Base-by-base conservation (phyloP, 2,113 vertebrate species). In the Melanostigma gelatinosum region DNA sequence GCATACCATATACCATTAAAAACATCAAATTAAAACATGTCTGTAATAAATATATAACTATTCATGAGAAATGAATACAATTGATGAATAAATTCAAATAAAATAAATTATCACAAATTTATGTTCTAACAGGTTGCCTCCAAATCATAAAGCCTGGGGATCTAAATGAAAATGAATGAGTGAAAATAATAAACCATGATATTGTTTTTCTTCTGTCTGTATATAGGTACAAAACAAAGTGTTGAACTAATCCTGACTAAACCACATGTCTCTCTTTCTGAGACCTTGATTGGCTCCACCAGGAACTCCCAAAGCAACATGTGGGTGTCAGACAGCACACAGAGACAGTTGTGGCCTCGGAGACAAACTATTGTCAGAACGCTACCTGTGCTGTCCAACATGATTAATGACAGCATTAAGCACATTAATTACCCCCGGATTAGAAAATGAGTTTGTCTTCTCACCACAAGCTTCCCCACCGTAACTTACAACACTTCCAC, bases 401-500 rank as follows among this genome's bases (percentile, higher is more conserved):
- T 81, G 64, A 69, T 81, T 62, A 82, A 87, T 84, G 76, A 65
- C 68, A 71, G n/a, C 54, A 87, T 84, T 84, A 84, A 67, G 27
- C 44, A 81, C 70, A 81, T 81, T 66, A 71, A 84, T 81, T 84
- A 81, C 73, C 16, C 68, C 66, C 71, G 75, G 74, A 81, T 82
- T 67, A 70, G 20, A 87, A 73, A 75, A 81, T 62, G 36, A 79
- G 66, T 78, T 46, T 67, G 70, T 87, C 70, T 79, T 61, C 64
- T 75, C 66, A 52, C 70, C 27, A 29, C 22, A 42, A 62, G 62
- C 32, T 46, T 61, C 34, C 18, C 34, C 4, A 24, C 22, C 32
- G n/a, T 40, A 18, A 38, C 71, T 72, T 57, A 54, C 34, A 20
- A 32, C 20, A 40, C 27, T 64, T 61, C 16, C 63, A 50, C 57